Base-by-base conservation (phyloP, 2,113 vertebrate genomes). In the Neopipo cinnamomea region DNA sequence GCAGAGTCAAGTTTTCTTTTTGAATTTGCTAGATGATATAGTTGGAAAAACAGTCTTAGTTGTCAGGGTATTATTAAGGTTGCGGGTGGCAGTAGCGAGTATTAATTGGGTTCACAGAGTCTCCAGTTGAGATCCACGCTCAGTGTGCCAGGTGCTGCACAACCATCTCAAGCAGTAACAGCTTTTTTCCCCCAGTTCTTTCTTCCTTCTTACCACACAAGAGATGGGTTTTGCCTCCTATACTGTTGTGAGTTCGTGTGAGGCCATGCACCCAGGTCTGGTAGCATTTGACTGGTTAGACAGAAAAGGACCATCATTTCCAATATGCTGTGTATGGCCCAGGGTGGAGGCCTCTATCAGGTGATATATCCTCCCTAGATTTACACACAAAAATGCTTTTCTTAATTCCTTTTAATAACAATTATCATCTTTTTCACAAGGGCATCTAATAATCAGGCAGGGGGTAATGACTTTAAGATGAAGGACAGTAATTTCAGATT, bases 131-230 rank as follows among this genome's bases (percentile, higher is more conserved):
- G 46, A 28, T 80, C 37, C 42, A 13, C 27, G 70, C 10, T 73
- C 58, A 53, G 8, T 4, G 2, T 65, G 8, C 27, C 23, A 49
- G 19, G 3, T 49, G 15, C 53, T 70, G 6, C 42, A 35, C 39
- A 72, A 31, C 25, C 33, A 82, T 22, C 31, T 66, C 22, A 25
- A 53, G 22, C 24, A 53, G 13, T 9, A 78, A 13, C 16, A 33
- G 5, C n/a, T 4, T 31, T 80, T 30, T 6, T 1, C 6, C 4
- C 8, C 2, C 0, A 0, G 0, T 53, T 80, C 24, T 55, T 53
- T 68, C n/a, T 53, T 30, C 24, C 20, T 88, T 70, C 14, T 62
- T 66, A 30, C 14, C 20, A 73, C 24, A 31, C 3, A 63, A 63
- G 14, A 55, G 11, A 5, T 28, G 18, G 1, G 28, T 89, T 65